Conservation (phyloP, 2,888 invertebrate species). For the Caenorhabditis sp. region DNA sequence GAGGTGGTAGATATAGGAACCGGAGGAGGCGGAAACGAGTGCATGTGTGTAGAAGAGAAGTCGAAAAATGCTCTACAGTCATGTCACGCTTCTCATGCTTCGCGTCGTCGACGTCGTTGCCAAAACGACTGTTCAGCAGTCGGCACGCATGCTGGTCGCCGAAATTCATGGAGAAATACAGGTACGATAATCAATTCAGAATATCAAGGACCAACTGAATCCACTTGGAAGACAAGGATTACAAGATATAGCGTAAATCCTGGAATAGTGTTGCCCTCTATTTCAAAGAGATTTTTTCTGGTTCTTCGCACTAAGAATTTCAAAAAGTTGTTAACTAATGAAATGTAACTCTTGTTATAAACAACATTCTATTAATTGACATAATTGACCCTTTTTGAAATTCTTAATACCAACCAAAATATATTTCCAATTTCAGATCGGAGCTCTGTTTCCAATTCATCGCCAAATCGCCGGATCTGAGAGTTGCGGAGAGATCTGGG, state of each 20-base stretch:
- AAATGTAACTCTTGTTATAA: no score
- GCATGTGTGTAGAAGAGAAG: slow-evolving; percentile 30
- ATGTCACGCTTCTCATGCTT: slow-evolving; percentile 82
- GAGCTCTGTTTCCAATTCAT: slow-evolving; percentile 82
- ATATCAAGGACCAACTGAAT: no score
- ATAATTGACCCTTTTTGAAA: background rate
- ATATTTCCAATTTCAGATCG: slow-evolving; percentile 74
- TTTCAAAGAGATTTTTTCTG: no score
- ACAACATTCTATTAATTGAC: no score
- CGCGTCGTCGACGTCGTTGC: slow-evolving; percentile 82
- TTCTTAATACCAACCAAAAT: background rate
- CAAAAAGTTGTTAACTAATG: no score
- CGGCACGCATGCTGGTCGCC: slow-evolving; percentile 81
- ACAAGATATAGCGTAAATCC: no score
- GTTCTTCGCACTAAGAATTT: no score
- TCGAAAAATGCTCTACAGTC: slow-evolving; percentile 77
- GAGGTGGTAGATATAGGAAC: slow-evolving; percentile 32
- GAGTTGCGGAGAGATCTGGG: slow-evolving; percentile 87
- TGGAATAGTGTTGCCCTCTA: no score
- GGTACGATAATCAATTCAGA: slow-evolving; percentile 52
- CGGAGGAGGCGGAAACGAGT: slow-evolving; percentile 16
- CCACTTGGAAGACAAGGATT: no score
- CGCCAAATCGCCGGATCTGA: slow-evolving; percentile 82
- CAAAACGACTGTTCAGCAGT: slow-evolving; percentile 82
- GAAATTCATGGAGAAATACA: slow-evolving; percentile 82